These are phyloP conservation scores for Rynchops niger DNA, from an alignment of 2,113 vertebrate genomes.

Conservation along the genomic window DNA sequence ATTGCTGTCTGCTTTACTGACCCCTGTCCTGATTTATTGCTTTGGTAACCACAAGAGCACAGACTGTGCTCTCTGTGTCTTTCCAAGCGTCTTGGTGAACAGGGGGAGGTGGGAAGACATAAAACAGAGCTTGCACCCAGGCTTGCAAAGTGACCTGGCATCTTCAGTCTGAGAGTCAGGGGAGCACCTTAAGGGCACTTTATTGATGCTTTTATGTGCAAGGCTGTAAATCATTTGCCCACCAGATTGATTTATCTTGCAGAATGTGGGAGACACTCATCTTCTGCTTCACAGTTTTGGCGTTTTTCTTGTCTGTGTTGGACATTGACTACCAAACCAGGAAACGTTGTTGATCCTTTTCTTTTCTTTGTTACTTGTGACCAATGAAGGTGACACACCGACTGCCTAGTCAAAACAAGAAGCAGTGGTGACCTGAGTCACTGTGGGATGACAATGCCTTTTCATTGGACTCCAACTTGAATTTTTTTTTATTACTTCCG, in stretches of 20 bases:
- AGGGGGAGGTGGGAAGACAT: neutral
- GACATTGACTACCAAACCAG: neutral
- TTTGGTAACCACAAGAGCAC: neutral
- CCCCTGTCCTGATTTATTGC: neutral
- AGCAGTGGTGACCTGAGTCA: neutral
- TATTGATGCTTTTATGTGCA: neutral
- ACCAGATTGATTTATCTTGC: neutral
- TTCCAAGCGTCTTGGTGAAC: neutral
- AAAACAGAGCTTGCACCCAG: neutral
- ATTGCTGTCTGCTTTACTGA: neutral
- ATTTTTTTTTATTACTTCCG: rapidly evolving
- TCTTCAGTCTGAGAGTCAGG: neutral
- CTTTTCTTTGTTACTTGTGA: neutral
- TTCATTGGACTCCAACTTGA: neutral
- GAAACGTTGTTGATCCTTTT: neutral
- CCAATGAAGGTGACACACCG: neutral
- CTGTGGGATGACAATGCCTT: neutral
- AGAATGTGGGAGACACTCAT: neutral
- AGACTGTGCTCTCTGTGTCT: neutral
- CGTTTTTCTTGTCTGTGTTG: neutral
- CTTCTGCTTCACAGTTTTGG: neutral
- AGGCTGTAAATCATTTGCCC: neutral
- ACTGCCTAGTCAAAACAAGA: neutral
- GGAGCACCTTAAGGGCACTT: neutral
- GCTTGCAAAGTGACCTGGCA: neutral